A percentile compares a stretch with the other conserved stretches of the same genome.
Conservation (phyloP, 2,113 vertebrate species). For the Cyrtonyx montezumae region DNA sequence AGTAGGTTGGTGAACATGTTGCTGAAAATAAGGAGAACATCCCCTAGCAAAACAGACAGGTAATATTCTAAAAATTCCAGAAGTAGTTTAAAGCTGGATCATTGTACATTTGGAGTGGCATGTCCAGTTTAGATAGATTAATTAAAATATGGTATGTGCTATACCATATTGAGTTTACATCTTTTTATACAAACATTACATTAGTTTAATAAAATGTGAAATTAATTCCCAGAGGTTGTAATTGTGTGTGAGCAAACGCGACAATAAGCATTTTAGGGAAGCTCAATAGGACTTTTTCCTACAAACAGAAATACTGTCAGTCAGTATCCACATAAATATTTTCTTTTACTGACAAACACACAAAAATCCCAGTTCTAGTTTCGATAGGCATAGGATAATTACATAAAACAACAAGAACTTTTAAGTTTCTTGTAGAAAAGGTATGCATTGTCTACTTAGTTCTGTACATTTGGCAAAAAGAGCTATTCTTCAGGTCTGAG, state of each 20-base stretch:
- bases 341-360: background rate
- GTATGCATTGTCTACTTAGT: background rate
- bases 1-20: background rate
- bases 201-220: conserved; percentile 73
- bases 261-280: conserved; percentile 68
- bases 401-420: background rate
- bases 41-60: conserved; percentile 49
- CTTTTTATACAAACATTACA: conserved; percentile 60
- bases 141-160: conserved; percentile 74
- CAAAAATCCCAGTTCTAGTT: background rate
- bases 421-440: background rate
- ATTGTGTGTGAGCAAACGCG: conserved; percentile 76
- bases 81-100: conserved; percentile 57
- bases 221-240: conserved; percentile 74
- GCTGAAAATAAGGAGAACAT: conserved; percentile 35
- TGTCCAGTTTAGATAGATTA: conserved; percentile 74
- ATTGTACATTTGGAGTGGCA: conserved; percentile 71
- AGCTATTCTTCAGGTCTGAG: background rate
- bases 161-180: conserved; percentile 69
- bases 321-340: conserved; percentile 51
- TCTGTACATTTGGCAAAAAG: background rate
- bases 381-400: background rate
- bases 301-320: conserved; percentile 65
- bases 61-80: conserved; percentile 62
- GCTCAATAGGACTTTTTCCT: conserved; percentile 56